Percentiles rank a stretch among this genome's conserved stretches.
Conservation (phyloP, 1,140 invertebrate species). For the Drosophila parabipectinata region DNA sequence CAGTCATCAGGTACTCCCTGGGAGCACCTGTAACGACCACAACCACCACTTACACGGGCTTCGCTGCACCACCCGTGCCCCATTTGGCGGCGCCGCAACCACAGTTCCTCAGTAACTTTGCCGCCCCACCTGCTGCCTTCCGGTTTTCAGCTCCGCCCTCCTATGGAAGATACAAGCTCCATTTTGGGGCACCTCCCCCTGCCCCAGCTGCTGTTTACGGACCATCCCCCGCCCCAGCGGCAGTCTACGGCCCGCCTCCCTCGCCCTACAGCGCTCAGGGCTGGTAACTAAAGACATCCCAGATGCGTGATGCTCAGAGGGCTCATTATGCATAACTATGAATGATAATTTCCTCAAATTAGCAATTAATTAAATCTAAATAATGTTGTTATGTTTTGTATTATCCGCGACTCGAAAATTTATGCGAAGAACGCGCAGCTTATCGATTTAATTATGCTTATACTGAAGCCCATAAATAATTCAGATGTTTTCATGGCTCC, state of each 20-base stretch:
- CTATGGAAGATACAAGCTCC: constrained; percentile 31
- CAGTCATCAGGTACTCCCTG: constrained; percentile 59
- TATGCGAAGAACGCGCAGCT: constrained; percentile 51
- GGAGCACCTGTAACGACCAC: constrained; percentile 68
- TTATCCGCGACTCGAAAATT: constrained; percentile 41
- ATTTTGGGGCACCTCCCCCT: constrained; percentile 28
- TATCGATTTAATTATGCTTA: constrained; percentile 47
- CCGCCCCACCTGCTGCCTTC: constrained; percentile 19
- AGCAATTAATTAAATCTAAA: constrained; percentile 70
- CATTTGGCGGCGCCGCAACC: constrained; percentile 38
- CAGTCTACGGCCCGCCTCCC: constrained; percentile 20
- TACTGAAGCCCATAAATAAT: constrained; percentile 43
- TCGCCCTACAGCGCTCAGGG: constrained; percentile 13
- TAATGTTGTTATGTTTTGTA: constrained; percentile 50
- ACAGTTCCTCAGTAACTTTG: constrained; percentile 21
- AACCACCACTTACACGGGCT: constrained; percentile 62
- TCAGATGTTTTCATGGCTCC: constrained; percentile 32
- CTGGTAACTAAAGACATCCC: constrained; percentile 29
- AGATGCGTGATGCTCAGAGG: constrained; percentile 1
- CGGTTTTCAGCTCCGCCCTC: constrained; percentile 34
- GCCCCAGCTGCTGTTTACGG: constrained; percentile 21
- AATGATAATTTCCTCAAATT: constrained; percentile 59
- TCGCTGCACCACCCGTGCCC: constrained; percentile 29
- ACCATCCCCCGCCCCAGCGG: not conserved
- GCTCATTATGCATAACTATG: constrained; percentile 44